Evolutionary conservation across 2,888 invertebrate genomes (phyloP).

Genomic region (Tenodera sinensis): DNA sequence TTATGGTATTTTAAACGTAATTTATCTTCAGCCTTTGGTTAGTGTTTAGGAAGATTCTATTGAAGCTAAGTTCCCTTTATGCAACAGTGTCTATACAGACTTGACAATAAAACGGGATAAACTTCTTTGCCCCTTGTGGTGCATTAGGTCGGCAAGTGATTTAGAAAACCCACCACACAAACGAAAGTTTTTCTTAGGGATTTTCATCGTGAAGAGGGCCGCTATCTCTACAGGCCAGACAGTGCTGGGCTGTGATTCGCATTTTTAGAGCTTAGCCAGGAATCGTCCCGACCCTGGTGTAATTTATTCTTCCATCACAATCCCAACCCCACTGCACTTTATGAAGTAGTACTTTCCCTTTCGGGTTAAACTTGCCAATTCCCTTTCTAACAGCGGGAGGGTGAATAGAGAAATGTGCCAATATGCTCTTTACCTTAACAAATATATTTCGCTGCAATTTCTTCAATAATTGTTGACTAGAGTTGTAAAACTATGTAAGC

Average conservation of each 20-base stretch:
- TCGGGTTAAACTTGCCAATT: background rate
- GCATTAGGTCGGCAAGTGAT: background rate
- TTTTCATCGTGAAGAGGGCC: background rate
- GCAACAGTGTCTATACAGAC: background rate
- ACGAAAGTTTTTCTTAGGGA: background rate
- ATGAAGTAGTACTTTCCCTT: background rate
- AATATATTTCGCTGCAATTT: too few relatives aligned
- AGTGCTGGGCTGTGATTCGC: background rate
- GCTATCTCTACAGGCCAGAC: background rate
- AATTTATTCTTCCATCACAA: background rate
- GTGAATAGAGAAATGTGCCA: too few relatives aligned
- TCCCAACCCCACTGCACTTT: too few relatives aligned
- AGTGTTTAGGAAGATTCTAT: too few relatives aligned
- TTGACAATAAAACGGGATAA: background rate
- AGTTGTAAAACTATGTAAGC: too few relatives aligned
- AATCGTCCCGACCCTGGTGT: background rate
- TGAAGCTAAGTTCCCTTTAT: background rate
- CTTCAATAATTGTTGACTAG: too few relatives aligned
- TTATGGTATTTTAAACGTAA: too few relatives aligned
- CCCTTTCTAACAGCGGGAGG: too few relatives aligned
- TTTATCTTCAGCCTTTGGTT: too few relatives aligned
- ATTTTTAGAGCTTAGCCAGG: background rate
- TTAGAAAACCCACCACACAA: background rate
- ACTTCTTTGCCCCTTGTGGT: background rate
- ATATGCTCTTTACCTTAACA: too few relatives aligned